A percentile compares a stretch with the other conserved stretches of the same genome.
Conservation (phyloP, 2,888 invertebrate species). For the Leptopilina syphax region DNA sequence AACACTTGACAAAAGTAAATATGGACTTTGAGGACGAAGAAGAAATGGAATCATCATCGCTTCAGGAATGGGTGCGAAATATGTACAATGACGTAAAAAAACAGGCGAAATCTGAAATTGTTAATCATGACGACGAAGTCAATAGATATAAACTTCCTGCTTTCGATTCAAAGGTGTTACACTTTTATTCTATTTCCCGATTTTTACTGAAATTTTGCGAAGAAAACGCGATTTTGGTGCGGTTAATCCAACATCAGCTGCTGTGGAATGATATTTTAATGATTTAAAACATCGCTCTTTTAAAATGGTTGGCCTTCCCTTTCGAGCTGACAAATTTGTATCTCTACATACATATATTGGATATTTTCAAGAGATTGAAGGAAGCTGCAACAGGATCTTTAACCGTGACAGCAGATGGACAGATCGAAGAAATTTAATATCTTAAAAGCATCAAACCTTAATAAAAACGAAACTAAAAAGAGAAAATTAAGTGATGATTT, state of each 20-base stretch:
- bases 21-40: not conserved
- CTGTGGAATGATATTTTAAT: not conserved
- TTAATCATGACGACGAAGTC: not conserved
- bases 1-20: too few relatives aligned
- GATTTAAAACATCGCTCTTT: constrained; percentile 45
- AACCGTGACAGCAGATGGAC: constrained; percentile 13
- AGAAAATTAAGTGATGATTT: not conserved
- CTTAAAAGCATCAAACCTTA: not conserved
- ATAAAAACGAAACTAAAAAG: too few relatives aligned
- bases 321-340: constrained; percentile 49
- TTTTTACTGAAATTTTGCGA: constrained; percentile 43
- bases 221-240: not conserved
- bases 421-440: not conserved
- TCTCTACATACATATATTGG: constrained; percentile 33
- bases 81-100: too few relatives aligned
- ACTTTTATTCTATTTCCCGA: constrained; percentile 27
- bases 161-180: not conserved
- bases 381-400: constrained; percentile 23
- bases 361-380: constrained; percentile 43
- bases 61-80: not conserved
- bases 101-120: not conserved
- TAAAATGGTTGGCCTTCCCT: constrained; percentile 24
- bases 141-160: not conserved
- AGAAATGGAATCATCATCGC: not conserved
- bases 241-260: not conserved